Base-by-base conservation (phyloP, 2,113 vertebrate species). In the Saccopteryx leptura region DNA sequence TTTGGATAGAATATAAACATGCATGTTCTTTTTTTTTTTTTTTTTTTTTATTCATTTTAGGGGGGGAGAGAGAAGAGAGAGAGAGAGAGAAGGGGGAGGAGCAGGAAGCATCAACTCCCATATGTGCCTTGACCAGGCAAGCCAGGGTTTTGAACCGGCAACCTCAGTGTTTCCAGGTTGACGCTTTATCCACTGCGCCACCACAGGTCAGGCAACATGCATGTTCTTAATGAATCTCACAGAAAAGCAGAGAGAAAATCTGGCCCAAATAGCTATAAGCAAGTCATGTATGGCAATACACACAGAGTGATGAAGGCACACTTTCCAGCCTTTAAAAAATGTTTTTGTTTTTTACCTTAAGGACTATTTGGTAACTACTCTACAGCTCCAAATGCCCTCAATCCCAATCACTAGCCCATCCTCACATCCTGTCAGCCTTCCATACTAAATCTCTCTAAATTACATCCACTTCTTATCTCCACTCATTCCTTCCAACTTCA, bases 371-470 rank as follows among this genome's bases (percentile, higher is more conserved):
- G 58, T 84, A 84, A 85, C 28, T 83, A 81, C 24, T 28, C 13
- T 48, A 15, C 48, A 93, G 69, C 9, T 84, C 31, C 90, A 94
- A 83, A n/a, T 9, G 4, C 9, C 17, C 23, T 33, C 24, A 74
- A 90, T 50, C 72, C 8, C 63, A 91, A 28, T 61, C 33, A 82
- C n/a, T 68, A 81, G 24, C 79, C 76, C 46, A 46, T 82, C 39
- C 18, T 91, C 33, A 65, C 10, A 75, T 19, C 75, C 48, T 90
- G 68, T 71, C 60, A 66, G 7, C 46, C 69, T 95, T 75, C 60
- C 81, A 65, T 90, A 79, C 48, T 90, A 66, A 92, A n/a, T 65
- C 52, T 33, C 69, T 87, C 76, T 61, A 31, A n/a, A 95, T 75
- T 88, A 56, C 72, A 56, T 31, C 26, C 26, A 69, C n/a, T 52